Percentiles rank a stretch among this genome's conserved stretches.
Conservation (phyloP, 2,113 vertebrate genomes). For the Argyrosomus japonicus region DNA sequence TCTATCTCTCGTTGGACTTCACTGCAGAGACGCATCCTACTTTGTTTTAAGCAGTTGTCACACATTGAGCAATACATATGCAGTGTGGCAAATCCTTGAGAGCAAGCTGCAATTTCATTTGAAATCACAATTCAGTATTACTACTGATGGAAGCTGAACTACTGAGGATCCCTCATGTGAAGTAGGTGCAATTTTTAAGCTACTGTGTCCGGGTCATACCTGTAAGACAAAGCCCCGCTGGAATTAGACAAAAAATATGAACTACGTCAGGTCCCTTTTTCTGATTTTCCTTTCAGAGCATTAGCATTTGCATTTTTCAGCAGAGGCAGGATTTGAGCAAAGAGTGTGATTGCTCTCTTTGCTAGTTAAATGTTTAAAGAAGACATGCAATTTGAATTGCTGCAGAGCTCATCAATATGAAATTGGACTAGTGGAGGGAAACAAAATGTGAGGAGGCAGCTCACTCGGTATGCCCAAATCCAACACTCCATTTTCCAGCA, state of each 20-base stretch:
- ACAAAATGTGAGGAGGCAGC: slow-evolving; percentile 76
- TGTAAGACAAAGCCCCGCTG: slow-evolving; percentile 33
- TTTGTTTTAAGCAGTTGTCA: slow-evolving; percentile 46
- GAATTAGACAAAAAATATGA: slow-evolving; percentile 60
- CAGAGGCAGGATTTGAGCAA: slow-evolving; percentile 82
- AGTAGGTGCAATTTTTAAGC: slow-evolving; percentile 29
- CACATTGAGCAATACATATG: slow-evolving; percentile 25
- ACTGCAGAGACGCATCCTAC: slow-evolving; percentile 9
- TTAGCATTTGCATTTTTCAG: slow-evolving; percentile 79
- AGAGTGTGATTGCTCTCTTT: slow-evolving; percentile 84
- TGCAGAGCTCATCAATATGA: slow-evolving; percentile 87
- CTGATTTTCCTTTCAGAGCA: slow-evolving; percentile 74
- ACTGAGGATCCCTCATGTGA: slow-evolving; percentile 45
- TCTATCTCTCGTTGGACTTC: slow-evolving; percentile 43
- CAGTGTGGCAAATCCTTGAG: slow-evolving; percentile 37
- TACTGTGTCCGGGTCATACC: slow-evolving; percentile 21
- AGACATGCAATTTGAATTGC: slow-evolving; percentile 84
- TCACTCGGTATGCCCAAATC: slow-evolving; percentile 74
- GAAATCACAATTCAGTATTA: slow-evolving; percentile 50
- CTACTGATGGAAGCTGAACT: slow-evolving; percentile 47
- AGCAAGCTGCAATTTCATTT: slow-evolving; percentile 49
- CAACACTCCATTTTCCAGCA: slow-evolving; percentile 71
- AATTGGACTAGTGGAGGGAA: slow-evolving; percentile 79
- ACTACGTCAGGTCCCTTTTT: slow-evolving; percentile 70
- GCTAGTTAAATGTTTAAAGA: slow-evolving; percentile 86